Base-by-base conservation (phyloP, 1,140 invertebrate genomes). In the Caenorhabditis tropicalis region DNA sequence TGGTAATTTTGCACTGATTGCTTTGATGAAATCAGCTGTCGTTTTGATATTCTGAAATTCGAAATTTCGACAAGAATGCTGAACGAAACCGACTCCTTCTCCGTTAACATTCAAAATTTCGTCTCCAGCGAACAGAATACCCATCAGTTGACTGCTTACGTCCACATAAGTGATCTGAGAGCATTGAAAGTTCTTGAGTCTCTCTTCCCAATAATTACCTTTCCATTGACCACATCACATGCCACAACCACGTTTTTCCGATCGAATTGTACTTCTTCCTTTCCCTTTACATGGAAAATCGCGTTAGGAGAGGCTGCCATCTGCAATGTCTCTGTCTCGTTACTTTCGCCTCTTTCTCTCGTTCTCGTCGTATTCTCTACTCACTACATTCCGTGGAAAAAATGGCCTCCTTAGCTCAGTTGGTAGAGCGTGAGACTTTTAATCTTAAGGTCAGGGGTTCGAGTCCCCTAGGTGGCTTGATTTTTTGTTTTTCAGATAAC, bases 81-180 rank as follows among this genome's bases (percentile, higher is more conserved):
- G 16, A 21, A n/a, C 15, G n/a, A 19, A 19, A 19, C 33, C 58
- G n/a, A 43, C 65, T 12, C 1, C 36, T 74, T 43, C 65, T 74
- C 65, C 65, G 24, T 74, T 74, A n/a, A 74, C 65, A 46, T 43
- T 74, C 33, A 74, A 6, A 74, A 74, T 74, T n/a, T 74, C 65
- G n/a, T 74, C 65, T 10, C 65, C 65, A 21, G 65, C 65, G 19
- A 74, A 74, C 36, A 74, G 12, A 43, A 74, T 36, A 6, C 65
- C 65, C 65, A 74, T 74, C 65, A 74, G n/a, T 74, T 74, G 65
- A 46, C 65, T 74, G 36, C 65, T 74, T n/a, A 74, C 65, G 43
- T 74, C 65, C 36, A 74, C 65, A 74, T 74, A 74, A 43, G 65
- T 74, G n/a, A 74, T 74, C 65, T 74, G 36, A 16, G 36, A 65